phyloP scores from a whole-genome alignment of 2,888 invertebrate species.

The Agapetus fuscipes region DNA sequence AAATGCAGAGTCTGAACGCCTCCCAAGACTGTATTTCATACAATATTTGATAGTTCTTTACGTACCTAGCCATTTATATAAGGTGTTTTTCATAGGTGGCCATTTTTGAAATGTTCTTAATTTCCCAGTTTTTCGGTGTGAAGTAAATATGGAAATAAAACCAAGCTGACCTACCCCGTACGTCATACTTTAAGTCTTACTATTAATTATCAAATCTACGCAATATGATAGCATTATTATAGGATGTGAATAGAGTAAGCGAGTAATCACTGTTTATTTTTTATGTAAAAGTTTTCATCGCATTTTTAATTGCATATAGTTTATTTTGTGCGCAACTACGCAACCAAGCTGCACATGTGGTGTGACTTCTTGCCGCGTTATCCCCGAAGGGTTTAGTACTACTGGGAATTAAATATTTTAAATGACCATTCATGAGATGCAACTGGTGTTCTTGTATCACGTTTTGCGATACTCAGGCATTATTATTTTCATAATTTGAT shows the following conservation, averaged over 20 bases:
- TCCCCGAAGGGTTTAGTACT: no score
- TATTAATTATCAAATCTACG: constrained; percentile 3
- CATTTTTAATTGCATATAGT: no score
- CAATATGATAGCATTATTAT: constrained; percentile 7
- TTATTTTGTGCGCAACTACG: no score
- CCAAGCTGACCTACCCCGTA: constrained; percentile 1
- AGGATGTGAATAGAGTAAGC: constrained; percentile 6
- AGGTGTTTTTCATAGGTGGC: constrained; percentile 14
- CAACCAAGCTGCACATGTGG: no score
- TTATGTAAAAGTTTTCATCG: no score
- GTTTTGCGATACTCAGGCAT: not conserved
- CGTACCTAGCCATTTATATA: constrained; percentile 17
- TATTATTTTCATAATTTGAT: not conserved
- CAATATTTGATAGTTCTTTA: constrained; percentile 16
- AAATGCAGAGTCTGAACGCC: constrained; percentile 20
- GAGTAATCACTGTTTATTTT: no score
- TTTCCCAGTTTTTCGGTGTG: constrained; percentile 8
- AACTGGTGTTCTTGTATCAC: no score
- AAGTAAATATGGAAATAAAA: constrained; percentile 6
- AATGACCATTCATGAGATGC: no score
- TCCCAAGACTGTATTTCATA: constrained; percentile 21
- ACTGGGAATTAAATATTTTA: no score
- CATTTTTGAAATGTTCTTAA: constrained; percentile 12
- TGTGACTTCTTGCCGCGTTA: no score
- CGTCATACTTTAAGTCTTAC: constrained; percentile 1